These are phyloP conservation scores for Magallana angulata DNA, from an alignment of 1,140 invertebrate species.

Conservation along the genomic window DNA sequence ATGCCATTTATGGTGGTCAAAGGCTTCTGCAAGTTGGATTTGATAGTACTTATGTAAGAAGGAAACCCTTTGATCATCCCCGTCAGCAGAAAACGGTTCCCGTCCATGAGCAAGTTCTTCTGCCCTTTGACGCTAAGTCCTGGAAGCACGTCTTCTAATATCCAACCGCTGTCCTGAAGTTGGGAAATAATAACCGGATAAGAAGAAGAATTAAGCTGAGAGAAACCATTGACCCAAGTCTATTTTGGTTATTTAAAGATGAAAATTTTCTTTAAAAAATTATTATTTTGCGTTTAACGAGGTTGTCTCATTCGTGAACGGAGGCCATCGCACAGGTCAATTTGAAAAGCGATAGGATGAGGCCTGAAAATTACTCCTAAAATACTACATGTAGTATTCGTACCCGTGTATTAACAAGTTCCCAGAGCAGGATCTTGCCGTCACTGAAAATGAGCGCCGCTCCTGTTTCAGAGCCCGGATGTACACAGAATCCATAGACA, in stretches of 20 bases:
- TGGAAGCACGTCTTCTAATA: constrained; percentile 1
- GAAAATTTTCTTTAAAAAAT: too few species aligned
- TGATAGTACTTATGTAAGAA: not conserved
- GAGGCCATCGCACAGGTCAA: too few species aligned
- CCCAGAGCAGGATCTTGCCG: constrained; percentile 29
- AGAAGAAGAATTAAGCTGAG: too few species aligned
- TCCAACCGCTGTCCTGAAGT: not conserved
- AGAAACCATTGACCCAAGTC: too few species aligned
- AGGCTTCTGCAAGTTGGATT: not conserved
- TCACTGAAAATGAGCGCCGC: constrained; percentile 20
- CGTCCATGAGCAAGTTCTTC: not conserved
- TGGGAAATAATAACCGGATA: not conserved
- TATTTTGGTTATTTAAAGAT: too few species aligned
- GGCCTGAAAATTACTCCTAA: too few species aligned
- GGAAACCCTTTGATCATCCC: constrained; percentile 16
- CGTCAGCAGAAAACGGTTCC: not conserved
- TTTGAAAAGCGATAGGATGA: too few species aligned
- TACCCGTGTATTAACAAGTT: constrained; percentile 12
- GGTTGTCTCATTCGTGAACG: too few species aligned
- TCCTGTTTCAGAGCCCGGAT: constrained; percentile 8
- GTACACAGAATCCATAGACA: constrained; percentile 10
- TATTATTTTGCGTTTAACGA: too few species aligned
- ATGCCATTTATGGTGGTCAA: not conserved
- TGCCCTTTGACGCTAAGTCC: not conserved
- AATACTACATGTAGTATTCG: too few species aligned